Conservation (phyloP, 2,888 invertebrate species). For the Chrysina gloriosa region DNA sequence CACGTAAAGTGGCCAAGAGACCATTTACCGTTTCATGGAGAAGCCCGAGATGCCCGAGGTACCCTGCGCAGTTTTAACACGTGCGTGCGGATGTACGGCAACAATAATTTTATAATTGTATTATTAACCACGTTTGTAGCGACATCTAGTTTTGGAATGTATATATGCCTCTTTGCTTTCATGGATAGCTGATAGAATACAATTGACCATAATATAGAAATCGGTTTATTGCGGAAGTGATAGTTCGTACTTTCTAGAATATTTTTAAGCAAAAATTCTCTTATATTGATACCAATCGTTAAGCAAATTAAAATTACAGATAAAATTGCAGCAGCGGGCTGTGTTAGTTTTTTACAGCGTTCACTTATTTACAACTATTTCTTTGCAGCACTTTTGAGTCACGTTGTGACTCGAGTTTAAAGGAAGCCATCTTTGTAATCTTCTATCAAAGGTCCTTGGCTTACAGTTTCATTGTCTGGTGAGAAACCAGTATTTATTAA, state of each 20-base stretch:
- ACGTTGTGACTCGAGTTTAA: slow-evolving; percentile 81
- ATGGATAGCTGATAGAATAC: too few relatives aligned
- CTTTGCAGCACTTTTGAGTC: slow-evolving; percentile 67
- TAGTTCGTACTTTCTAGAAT: slow-evolving; percentile 63
- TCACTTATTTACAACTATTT: slow-evolving; percentile 46
- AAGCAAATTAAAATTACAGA: slow-evolving; percentile 46
- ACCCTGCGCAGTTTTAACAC: too few relatives aligned
- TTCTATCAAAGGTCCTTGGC: slow-evolving; percentile 87
- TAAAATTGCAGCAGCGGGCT: slow-evolving; percentile 45
- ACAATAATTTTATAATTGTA: too few relatives aligned
- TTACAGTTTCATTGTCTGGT: slow-evolving; percentile 86
- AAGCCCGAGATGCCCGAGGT: too few relatives aligned
- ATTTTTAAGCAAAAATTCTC: slow-evolving; percentile 45
- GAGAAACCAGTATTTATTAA: slow-evolving; percentile 80
- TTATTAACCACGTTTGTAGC: too few relatives aligned
- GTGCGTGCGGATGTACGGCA: too few relatives aligned
- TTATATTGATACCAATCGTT: slow-evolving; percentile 47
- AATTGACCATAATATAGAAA: too few relatives aligned
- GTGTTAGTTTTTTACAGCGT: slow-evolving; percentile 46
- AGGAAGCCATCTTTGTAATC: slow-evolving; percentile 88
- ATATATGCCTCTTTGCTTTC: too few relatives aligned
- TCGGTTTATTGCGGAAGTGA: slow-evolving; percentile 61
- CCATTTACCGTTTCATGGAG: too few relatives aligned
- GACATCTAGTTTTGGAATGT: too few relatives aligned
- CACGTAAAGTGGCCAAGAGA: too few relatives aligned